Evolutionary conservation across 92 coral and sea anemone species (phyloP), one percentile per base, ranked within the genome.

Genomic region (Montipora capitata): DNA sequence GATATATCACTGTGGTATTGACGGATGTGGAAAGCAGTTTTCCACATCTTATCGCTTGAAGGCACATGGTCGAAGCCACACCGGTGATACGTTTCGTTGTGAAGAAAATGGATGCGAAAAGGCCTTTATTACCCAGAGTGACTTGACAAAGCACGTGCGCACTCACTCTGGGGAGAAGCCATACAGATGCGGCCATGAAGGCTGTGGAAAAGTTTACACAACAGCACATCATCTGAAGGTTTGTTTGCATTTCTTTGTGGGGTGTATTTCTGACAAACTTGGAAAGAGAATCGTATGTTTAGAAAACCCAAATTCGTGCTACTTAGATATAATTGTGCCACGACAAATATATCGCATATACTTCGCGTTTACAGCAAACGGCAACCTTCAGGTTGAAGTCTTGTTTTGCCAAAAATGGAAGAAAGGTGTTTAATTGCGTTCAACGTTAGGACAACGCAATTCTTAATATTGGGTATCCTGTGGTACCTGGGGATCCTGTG

Each of bases 221-320:
- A 98, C 99, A 9, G 99, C 99, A 5, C 99, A 98, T 61, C 99
- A 98, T 81, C 95, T 98, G 11, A 98, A 98, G 99, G 99, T 98
- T 72, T 67, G 82, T 69, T 13, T 35, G 14, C 6, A 61, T 5
- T 4, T 13, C 13, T 27, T 27, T 27, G 2, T 27, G 35, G 0
- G 2, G 35, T 27, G 35, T 27, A 27, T 27, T 27, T 27, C 35
- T 27, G 35, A 27, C 35, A 27, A 0, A 27, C 35, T 27, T 27
- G 35, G 35, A 1, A 27, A 27, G 35, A 0, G 35, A 27, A 0
- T 20, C 27, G 35, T 27, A 27, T 27, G 35, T 27, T 27, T 27
- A 27, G 35, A 27, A 27, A 27, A 27, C 35, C 35, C 35, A 27
- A 27, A 27, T 27, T 27, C 35, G 0, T 27, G 1, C 35, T 27